Percentiles rank a stretch among this genome's conserved stretches.
Evolutionary conservation across 2,797 vertebrate genomes (phyloP).

Genomic region (Gobionotothen gibberifrons): DNA sequence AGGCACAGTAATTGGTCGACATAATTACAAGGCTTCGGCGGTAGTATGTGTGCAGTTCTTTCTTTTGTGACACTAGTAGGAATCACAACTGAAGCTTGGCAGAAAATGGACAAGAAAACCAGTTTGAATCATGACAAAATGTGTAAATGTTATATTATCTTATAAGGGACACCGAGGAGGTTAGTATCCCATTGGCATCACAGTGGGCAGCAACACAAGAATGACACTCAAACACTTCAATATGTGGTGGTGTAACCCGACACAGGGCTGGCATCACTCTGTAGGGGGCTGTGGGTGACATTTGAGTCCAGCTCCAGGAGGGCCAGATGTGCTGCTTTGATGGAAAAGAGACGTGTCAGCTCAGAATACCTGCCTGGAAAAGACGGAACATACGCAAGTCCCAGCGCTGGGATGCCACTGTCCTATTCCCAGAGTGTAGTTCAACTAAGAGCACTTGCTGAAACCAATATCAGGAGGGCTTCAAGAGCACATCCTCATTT

Average conservation of each 20-base stretch:
- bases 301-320: constrained; percentile 78
- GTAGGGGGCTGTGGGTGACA: constrained; percentile 69
- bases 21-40: neutral
- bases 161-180: neutral
- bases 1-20: constrained; percentile 7
- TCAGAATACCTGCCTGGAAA: constrained; percentile 57
- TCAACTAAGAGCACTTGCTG: constrained; percentile 22
- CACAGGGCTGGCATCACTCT: constrained; percentile 49
- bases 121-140: constrained; percentile 10
- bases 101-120: neutral
- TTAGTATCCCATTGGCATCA: constrained; percentile 33
- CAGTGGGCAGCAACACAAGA: constrained; percentile 49
- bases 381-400: constrained; percentile 31
- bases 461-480: constrained; percentile 20
- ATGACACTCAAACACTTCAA: constrained; percentile 52
- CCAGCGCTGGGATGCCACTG: constrained; percentile 18
- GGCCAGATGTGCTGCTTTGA: constrained; percentile 72
- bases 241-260: constrained; percentile 54
- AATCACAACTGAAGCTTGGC: neutral
- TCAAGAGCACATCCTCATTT: constrained; percentile 19
- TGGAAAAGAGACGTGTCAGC: constrained; percentile 74
- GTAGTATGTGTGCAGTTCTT: neutral
- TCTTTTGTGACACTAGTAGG: neutral
- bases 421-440: constrained; percentile 25
- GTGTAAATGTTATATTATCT: constrained; percentile 14